phyloP scores from a whole-genome alignment of 1,140 invertebrate genomes.

The Drosophila biarmipes region DNA sequence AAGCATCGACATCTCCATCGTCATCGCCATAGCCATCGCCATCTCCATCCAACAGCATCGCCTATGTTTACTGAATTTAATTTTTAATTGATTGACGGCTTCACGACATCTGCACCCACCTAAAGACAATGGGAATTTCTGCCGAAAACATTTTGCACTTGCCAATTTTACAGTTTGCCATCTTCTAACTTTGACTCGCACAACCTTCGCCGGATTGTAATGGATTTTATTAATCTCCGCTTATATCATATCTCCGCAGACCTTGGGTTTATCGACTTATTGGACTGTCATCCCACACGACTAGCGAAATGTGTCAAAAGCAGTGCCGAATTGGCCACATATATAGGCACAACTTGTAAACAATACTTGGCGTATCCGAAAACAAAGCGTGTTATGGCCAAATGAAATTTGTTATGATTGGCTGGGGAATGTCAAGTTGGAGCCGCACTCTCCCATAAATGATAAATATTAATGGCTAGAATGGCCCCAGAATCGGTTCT shows the following conservation, averaged over 20 bases:
- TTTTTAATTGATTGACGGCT: conserved; percentile 79
- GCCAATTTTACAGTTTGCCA: conserved; percentile 60
- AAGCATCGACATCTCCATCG: conserved; percentile 3
- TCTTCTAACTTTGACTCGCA: conserved; percentile 45
- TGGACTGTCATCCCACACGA: conserved; percentile 46
- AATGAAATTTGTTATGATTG: conserved; percentile 20
- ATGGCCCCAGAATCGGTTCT: conserved; percentile 24
- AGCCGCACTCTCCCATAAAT: conserved; percentile 15
- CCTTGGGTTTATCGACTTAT: conserved; percentile 74
- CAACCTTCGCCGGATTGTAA: conserved; percentile 69
- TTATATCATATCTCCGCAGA: conserved; percentile 47
- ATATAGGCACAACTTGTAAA: conserved; percentile 26
- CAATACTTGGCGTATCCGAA: conserved; percentile 20
- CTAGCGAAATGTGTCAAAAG: conserved; percentile 41
- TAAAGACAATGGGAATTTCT: conserved; percentile 56
- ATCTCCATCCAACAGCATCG: neutral
- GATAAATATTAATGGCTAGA: conserved; percentile 44
- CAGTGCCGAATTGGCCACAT: conserved; percentile 9
- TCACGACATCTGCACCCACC: conserved; percentile 73
- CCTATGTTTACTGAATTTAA: conserved; percentile 50
- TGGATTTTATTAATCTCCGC: conserved; percentile 58
- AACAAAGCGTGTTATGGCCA: conserved; percentile 28
- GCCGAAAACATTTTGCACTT: conserved; percentile 62
- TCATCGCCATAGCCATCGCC: conserved; percentile 15
- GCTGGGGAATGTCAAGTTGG: conserved; percentile 42